Conservation (phyloP, 2,797 vertebrate species). For the Chromis chromis region DNA sequence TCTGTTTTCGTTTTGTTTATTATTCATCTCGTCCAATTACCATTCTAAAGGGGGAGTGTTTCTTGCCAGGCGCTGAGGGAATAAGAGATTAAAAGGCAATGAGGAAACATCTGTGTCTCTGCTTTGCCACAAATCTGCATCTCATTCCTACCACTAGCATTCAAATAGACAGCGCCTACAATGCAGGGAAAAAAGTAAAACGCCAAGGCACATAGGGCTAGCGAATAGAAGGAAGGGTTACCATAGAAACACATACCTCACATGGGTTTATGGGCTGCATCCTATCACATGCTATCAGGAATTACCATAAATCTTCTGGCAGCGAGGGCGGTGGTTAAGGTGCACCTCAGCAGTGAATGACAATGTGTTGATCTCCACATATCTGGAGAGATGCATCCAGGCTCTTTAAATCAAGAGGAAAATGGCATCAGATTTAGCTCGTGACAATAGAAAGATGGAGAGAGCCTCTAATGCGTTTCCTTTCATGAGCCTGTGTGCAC, state of each 20-base stretch:
- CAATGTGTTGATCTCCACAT: slow-evolving; percentile 82
- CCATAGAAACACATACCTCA: slow-evolving; percentile 87
- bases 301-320: slow-evolving; percentile 85
- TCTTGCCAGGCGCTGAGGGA: slow-evolving; percentile 74
- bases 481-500: slow-evolving; percentile 62
- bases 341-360: slow-evolving; percentile 80
- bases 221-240: slow-evolving; percentile 81
- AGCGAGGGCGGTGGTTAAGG: slow-evolving; percentile 80
- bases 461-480: slow-evolving; percentile 64
- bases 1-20: slow-evolving; percentile 83
- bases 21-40: slow-evolving; percentile 85
- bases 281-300: slow-evolving; percentile 84
- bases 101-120: slow-evolving; percentile 83
- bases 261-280: slow-evolving; percentile 84
- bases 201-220: slow-evolving; percentile 73
- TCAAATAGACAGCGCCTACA: slow-evolving; percentile 79
- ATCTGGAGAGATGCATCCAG: slow-evolving; percentile 69
- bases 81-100: slow-evolving; percentile 84
- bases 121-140: slow-evolving; percentile 82
- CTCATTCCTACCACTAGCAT: slow-evolving; percentile 78
- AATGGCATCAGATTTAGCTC: slow-evolving; percentile 76
- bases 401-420: slow-evolving; percentile 77
- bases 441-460: slow-evolving; percentile 73
- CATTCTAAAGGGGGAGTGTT: slow-evolving; percentile 80
- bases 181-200: slow-evolving; percentile 72